phyloP scores from a whole-genome alignment of 2,888 invertebrate genomes.

The Graphium colonna region DNA sequence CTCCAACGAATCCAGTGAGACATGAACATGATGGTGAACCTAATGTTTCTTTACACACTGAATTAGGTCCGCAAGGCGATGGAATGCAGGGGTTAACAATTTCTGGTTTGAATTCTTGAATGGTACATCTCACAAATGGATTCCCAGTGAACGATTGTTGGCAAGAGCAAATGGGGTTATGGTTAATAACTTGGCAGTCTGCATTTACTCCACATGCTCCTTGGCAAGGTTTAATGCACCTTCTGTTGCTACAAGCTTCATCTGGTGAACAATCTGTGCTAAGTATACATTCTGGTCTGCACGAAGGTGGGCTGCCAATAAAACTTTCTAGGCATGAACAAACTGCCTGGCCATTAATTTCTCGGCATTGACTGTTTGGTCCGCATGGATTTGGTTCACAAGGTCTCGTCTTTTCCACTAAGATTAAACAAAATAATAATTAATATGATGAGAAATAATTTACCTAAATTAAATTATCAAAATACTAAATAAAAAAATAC shows the following conservation, averaged over 20 bases:
- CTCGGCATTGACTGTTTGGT: constrained; percentile 87
- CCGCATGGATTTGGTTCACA: constrained; percentile 85
- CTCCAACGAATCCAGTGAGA: constrained; percentile 80
- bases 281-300: constrained; percentile 87
- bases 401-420: constrained; percentile 55
- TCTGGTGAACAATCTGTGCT: constrained; percentile 87
- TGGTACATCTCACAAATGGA: constrained; percentile 85
- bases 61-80: constrained; percentile 84
- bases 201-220: constrained; percentile 90
- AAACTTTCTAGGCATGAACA: constrained; percentile 86
- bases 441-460: not conserved
- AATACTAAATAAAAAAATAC: constrained; percentile 37
- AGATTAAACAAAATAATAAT: constrained; percentile 32
- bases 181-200: constrained; percentile 87
- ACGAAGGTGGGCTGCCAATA: constrained; percentile 87
- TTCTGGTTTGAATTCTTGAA: constrained; percentile 69
- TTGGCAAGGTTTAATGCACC: constrained; percentile 90
- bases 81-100: constrained; percentile 84
- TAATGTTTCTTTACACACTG: constrained; percentile 78
- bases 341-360: constrained; percentile 85
- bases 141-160: constrained; percentile 84
- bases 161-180: constrained; percentile 90
- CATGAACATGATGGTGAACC: constrained; percentile 82
- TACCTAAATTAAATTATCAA: not conserved
- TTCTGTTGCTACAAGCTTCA: constrained; percentile 88